Conservation (phyloP, 2,888 invertebrate species). For the Blomia tropicalis region DNA sequence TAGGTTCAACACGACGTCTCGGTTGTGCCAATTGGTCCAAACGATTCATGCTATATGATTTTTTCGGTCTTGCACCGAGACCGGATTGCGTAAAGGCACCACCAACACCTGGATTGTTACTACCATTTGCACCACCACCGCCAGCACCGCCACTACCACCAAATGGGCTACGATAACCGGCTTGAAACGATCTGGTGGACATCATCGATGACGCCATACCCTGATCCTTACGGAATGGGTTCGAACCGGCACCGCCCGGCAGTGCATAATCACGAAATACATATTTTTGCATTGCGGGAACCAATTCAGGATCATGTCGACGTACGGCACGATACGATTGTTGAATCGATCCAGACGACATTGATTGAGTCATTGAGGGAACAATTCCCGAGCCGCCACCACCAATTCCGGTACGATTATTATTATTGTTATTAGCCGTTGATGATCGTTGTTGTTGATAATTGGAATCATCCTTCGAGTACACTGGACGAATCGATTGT, state of each 20-base stretch:
- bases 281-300: constrained; percentile 12
- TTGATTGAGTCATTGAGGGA: constrained; percentile 1
- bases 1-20: constrained; percentile 34
- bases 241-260: background rate
- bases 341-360: background rate
- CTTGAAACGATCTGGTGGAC: constrained; percentile 10
- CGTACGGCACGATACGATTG: background rate
- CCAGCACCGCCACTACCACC: background rate
- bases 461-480: background rate
- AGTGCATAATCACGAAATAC: constrained; percentile 4
- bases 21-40: constrained; percentile 68
- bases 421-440: too few relatives aligned
- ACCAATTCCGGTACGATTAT: too few relatives aligned
- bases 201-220: constrained; percentile 6
- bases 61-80: constrained; percentile 22
- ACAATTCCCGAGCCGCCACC: background rate
- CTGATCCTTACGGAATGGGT: background rate
- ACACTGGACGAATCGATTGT: background rate
- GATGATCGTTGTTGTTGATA: background rate
- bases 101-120: too few relatives aligned
- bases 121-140: too few relatives aligned
- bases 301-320: constrained; percentile 12
- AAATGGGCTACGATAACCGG: background rate
- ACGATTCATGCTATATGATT: constrained; percentile 83
- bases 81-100: background rate